phyloP scores from a whole-genome alignment of 1,140 invertebrate species.

The Zaprionus ornatus region DNA sequence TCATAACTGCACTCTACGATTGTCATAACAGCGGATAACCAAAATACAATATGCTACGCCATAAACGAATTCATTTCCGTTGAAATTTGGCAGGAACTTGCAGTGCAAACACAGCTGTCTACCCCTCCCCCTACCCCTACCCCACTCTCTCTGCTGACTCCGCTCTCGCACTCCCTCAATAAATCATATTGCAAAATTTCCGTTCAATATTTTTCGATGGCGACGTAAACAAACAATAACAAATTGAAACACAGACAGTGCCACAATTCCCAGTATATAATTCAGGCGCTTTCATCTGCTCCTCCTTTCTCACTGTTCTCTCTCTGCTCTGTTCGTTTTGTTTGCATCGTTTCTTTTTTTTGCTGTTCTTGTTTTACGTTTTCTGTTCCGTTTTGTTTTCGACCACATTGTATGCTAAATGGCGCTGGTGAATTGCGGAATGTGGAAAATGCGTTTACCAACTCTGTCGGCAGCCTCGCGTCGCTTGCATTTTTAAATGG shows the following conservation, averaged over 20 bases:
- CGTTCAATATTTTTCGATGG: conserved; percentile 76
- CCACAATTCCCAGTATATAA: conserved; percentile 30
- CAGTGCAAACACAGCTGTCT: conserved; percentile 42
- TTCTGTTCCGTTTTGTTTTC: conserved; percentile 28
- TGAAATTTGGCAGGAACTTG: conserved; percentile 70
- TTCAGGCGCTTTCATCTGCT: conserved; percentile 8
- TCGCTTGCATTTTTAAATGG: conserved; percentile 74
- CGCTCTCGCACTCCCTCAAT: conserved; percentile 42
- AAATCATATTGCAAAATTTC: conserved; percentile 81
- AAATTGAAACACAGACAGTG: conserved; percentile 59
- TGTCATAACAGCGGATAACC: conserved; percentile 76
- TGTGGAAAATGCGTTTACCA: conserved; percentile 67
- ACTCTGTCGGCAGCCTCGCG: conserved; percentile 21
- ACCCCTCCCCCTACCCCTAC: neutral
- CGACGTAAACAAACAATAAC: conserved; percentile 74
- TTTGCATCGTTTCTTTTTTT: conserved; percentile 1
- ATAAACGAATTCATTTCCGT: conserved; percentile 80
- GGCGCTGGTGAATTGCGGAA: conserved; percentile 54
- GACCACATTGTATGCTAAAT: conserved; percentile 76
- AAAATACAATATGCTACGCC: conserved; percentile 75
- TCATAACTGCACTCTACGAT: conserved; percentile 36
- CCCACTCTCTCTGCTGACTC: neutral
- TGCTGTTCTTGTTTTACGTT: conserved; percentile 6
- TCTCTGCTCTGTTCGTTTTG: neutral
- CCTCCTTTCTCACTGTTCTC: neutral